phyloP scores from a whole-genome alignment of 2,888 invertebrate species.

The Dorcus hopei region DNA sequence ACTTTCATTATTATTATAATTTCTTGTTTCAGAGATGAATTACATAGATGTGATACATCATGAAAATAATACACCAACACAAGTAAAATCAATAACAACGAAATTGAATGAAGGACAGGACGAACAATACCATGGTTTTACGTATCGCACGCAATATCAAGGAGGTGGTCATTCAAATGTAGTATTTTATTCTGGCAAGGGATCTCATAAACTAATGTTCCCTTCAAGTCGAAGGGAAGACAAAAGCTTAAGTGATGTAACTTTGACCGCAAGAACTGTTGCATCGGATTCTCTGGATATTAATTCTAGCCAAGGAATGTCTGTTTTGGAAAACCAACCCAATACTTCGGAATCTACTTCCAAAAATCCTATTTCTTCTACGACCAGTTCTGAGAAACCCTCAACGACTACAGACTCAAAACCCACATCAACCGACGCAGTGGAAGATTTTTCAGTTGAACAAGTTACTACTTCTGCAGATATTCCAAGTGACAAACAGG shows the following conservation, averaged over 20 bases:
- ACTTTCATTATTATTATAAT: no score
- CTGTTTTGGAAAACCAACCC: no score
- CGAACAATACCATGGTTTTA: constrained; percentile 33
- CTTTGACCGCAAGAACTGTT: constrained; percentile 24
- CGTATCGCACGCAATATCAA: constrained; percentile 35
- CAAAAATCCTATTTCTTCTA: not conserved
- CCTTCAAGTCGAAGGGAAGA: not conserved
- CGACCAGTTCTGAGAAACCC: not conserved
- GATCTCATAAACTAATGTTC: constrained; percentile 24
- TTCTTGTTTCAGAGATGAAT: no score
- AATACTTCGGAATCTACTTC: not conserved
- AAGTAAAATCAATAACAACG: no score
- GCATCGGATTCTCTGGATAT: constrained; percentile 33
- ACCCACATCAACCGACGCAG: no score
- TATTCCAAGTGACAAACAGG: no score
- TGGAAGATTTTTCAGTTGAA: no score
- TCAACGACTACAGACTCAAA: no score
- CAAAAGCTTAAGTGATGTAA: constrained; percentile 5
- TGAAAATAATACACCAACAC: no score
- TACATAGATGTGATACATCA: no score
- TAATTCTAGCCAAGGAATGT: constrained; percentile 16
- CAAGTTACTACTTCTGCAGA: no score
- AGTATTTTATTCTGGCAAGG: constrained; percentile 35
- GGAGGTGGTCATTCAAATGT: constrained; percentile 38
- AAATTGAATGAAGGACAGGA: not conserved